Base-by-base conservation (phyloP, 1,140 invertebrate genomes). In the Drosophila varians region DNA sequence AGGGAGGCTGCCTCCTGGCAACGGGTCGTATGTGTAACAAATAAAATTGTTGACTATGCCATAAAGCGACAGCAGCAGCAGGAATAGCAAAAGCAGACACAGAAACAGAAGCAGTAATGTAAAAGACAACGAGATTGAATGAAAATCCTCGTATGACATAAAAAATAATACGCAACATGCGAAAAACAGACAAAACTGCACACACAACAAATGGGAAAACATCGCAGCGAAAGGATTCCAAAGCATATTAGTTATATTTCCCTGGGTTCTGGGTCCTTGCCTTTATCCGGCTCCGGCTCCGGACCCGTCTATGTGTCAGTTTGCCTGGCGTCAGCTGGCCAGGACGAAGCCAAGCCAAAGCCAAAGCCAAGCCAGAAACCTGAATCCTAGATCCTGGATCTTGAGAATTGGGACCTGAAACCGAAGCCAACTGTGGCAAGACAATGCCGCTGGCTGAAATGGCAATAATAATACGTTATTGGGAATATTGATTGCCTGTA, bases 391-490 rank as follows among this genome's bases (percentile, higher is more conserved):
- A 19, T 34, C 61, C 21, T 18, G 34, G 34, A 31, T 3, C 26
- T 8, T 28, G 26, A 28, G 36, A 52, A 21, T 40, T 19, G 9
- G 26, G 48, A 62, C 52, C 31, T 25, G 51, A 77, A 74, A 66
- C 53, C 57, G 61, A 72, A 45, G 16, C 38, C 21, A 69, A 26
- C 64, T 58, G 57, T 42, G 45, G 48, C 43, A 11, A 25, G 36
- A 23, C 51, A 56, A 46, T 34, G 45, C 65, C 54, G 25, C 66
- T 64, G 28, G 52, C 49, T 54, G 57, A 34, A 83, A 74, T 61
- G 78, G 65, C 74, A 74, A 83, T 72, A 74, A 75, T 78, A 74
- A 83, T 84, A 84, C 65, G 62, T 77, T 83, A 83, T 83, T 78
- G 74, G 65, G 64, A 71, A 78, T 83, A 77, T 83, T 77, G 79